These are phyloP conservation scores for Phengaris alcon DNA, from an alignment of 2,888 invertebrate species.

Conservation along the genomic window DNA sequence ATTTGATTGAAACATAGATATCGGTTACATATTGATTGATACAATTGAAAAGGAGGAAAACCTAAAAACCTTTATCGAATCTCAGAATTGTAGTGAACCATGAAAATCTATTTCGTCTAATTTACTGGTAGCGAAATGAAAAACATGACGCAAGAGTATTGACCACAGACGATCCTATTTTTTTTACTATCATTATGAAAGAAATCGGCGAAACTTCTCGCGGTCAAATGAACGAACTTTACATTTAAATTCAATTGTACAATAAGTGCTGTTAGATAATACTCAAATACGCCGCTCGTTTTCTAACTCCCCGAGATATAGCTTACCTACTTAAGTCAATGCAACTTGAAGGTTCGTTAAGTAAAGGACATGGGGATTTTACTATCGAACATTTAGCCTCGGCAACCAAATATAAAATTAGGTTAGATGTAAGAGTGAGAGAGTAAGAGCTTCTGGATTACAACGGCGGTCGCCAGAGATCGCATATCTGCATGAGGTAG, in stretches of 20 bases:
- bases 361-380: not conserved
- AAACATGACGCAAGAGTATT: constrained; percentile 9
- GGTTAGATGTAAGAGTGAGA: no score
- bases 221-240: constrained; percentile 2
- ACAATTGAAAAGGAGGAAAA: not conserved
- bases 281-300: not conserved
- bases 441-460: not conserved
- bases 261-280: constrained; percentile 8
- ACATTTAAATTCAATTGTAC: constrained; percentile 7
- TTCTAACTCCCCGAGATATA: not conserved
- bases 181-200: constrained; percentile 24
- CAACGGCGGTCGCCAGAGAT: not conserved
- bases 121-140: constrained; percentile 10
- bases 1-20: not conserved
- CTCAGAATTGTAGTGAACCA: constrained; percentile 4
- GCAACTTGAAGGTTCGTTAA: not conserved
- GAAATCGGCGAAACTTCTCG: constrained; percentile 8
- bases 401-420: no score
- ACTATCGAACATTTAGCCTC: no score
- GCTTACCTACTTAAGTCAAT: not conserved
- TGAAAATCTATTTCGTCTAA: constrained; percentile 13
- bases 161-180: constrained; percentile 12
- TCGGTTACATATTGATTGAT: not conserved
- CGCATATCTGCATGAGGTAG: not conserved
- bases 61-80: not conserved